Evolutionary conservation across 2,888 invertebrate genomes (phyloP).

Genomic region (Scaptomyza cyrtandrae): DNA sequence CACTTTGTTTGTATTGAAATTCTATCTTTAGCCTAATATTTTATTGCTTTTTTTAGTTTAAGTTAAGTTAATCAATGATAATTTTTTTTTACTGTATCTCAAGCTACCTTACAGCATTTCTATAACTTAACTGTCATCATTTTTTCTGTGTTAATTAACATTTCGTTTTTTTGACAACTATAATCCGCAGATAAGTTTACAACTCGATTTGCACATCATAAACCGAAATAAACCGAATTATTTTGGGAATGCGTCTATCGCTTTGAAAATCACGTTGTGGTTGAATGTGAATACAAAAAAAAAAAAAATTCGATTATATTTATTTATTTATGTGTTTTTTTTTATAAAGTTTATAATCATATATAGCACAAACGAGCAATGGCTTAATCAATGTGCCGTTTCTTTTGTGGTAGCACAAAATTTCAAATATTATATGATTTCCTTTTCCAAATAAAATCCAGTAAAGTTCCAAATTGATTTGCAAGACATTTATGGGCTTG

Average conservation of each 20-base stretch:
- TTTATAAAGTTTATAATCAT: not conserved
- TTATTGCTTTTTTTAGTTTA: not conserved
- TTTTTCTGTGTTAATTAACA: conserved; percentile 7
- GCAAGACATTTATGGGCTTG: conserved; percentile 15
- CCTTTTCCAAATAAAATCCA: conserved; percentile 7
- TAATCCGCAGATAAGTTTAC: conserved; percentile 27
- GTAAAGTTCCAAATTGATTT: conserved; percentile 41
- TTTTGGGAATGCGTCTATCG: conserved; percentile 50
- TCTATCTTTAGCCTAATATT: too few relatives aligned
- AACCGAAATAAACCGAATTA: conserved; percentile 57
- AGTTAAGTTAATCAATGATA: not conserved
- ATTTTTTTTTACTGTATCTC: not conserved
- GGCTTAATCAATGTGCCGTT: conserved; percentile 10
- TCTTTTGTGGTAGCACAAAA: conserved; percentile 8
- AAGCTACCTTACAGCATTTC: not conserved
- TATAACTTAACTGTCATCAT: not conserved
- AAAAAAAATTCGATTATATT: not conserved
- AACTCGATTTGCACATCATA: conserved; percentile 57
- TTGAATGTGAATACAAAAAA: conserved; percentile 33
- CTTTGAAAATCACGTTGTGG: conserved; percentile 37
- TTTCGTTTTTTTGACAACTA: conserved; percentile 41
- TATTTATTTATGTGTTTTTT: not conserved
- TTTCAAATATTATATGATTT: conserved; percentile 25
- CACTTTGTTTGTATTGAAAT: too few relatives aligned
- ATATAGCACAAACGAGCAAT: not conserved